Conservation (phyloP, 2,888 invertebrate genomes). For the Pteria penguin region DNA sequence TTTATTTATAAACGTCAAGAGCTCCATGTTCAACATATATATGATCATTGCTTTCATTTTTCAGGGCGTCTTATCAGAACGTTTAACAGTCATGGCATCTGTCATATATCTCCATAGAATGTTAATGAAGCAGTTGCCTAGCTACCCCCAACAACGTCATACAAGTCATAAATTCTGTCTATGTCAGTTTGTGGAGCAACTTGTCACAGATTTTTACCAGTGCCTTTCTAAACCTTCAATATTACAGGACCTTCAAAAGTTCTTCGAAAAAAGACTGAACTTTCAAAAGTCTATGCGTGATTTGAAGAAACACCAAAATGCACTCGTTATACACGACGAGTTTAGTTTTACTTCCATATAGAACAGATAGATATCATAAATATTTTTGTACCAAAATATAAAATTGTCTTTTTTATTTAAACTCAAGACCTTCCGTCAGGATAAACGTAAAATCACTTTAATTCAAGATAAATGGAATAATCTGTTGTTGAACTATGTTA, state of each 20-base stretch:
- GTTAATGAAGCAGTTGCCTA: constrained; percentile 31
- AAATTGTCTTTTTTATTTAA: too few species aligned
- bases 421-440: too few species aligned
- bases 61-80: constrained; percentile 64
- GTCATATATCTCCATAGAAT: constrained; percentile 55
- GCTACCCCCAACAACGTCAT: constrained; percentile 57
- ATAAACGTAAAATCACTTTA: too few species aligned
- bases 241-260: not conserved
- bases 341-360: not conserved
- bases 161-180: constrained; percentile 56
- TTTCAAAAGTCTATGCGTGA: not conserved
- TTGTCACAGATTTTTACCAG: constrained; percentile 29
- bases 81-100: constrained; percentile 67
- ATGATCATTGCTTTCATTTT: too few species aligned
- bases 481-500: too few species aligned
- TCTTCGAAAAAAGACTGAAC: not conserved
- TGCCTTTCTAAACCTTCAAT: not conserved
- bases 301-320: not conserved
- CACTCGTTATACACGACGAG: not conserved
- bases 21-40: too few species aligned
- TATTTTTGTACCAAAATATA: too few species aligned
- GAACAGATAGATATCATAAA: too few species aligned
- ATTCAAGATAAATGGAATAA: too few species aligned
- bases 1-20: too few species aligned
- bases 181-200: constrained; percentile 57